Evolutionary conservation across 1,140 invertebrate genomes (phyloP).

Genomic region (Drosophila aff.): DNA sequence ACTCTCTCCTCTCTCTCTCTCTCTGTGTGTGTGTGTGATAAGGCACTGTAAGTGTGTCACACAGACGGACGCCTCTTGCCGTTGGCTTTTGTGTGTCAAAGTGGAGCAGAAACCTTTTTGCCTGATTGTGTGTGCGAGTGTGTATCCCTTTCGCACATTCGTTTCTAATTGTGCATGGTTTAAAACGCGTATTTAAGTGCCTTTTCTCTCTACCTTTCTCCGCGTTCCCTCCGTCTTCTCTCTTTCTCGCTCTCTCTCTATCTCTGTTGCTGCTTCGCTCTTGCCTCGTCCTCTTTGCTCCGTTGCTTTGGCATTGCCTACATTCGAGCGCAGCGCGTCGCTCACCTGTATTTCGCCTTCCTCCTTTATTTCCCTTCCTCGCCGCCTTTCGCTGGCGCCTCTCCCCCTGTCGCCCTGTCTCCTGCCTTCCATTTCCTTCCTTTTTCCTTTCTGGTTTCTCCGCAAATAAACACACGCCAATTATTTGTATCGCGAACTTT

Average conservation of each 20-base stretch:
- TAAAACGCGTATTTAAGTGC: slow-evolving; percentile 38
- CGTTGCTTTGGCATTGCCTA: slow-evolving; percentile 35
- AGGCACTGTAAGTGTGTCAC: slow-evolving; percentile 46
- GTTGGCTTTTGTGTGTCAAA: slow-evolving; percentile 39
- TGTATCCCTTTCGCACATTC: slow-evolving; percentile 29
- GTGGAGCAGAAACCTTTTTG: slow-evolving; percentile 38
- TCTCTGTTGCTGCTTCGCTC: not conserved
- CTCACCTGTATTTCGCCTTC: slow-evolving; percentile 8
- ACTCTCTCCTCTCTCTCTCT: not conserved
- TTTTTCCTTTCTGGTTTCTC: slow-evolving; percentile 19
- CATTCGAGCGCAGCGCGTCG: slow-evolving; percentile 27
- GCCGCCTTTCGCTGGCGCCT: slow-evolving; percentile 4
- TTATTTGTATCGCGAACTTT: slow-evolving; percentile 57
- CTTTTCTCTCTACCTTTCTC: slow-evolving; percentile 1
- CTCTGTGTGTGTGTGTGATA: slow-evolving; percentile 10
- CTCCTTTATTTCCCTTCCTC: not conserved
- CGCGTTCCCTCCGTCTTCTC: not conserved
- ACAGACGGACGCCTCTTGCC: slow-evolving; percentile 31
- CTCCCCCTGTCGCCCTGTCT: not conserved
- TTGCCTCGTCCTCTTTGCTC: slow-evolving; percentile 5
- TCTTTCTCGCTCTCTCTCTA: not conserved
- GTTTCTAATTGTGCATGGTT: slow-evolving; percentile 48
- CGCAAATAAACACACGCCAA: slow-evolving; percentile 67
- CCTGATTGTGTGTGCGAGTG: slow-evolving; percentile 28
- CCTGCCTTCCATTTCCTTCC: not conserved